A percentile compares a stretch with the other conserved stretches of the same genome.
Evolutionary conservation across 2,888 invertebrate species (phyloP).

Genomic region (Azorinus chamasolen): DNA sequence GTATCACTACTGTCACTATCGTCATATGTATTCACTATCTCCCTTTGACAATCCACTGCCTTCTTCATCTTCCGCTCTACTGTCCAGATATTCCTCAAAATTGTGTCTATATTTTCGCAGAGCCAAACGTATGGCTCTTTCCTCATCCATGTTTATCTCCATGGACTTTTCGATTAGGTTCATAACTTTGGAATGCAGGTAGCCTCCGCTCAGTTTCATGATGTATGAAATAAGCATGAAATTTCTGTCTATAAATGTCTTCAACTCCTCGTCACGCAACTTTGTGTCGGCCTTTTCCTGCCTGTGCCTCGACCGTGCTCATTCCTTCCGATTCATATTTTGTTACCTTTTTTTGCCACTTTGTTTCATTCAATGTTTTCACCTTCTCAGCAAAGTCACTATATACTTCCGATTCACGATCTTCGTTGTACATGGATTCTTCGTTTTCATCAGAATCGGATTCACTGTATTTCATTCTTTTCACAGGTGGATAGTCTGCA

Average conservation of each 20-base stretch:
- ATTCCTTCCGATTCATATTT: slow-evolving; percentile 19
- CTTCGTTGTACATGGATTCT: not conserved
- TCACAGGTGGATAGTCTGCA: not conserved
- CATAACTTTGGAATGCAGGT: slow-evolving; percentile 7
- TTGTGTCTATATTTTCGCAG: slow-evolving; percentile 9
- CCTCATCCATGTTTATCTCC: not conserved
- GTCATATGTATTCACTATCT: too few relatives aligned
- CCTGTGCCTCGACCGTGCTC: not conserved
- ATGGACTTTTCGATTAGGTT: slow-evolving; percentile 5
- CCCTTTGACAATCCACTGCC: not conserved
- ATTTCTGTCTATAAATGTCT: slow-evolving; percentile 4
- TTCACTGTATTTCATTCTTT: not conserved
- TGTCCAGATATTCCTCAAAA: slow-evolving; percentile 5
- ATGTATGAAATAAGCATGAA: not conserved
- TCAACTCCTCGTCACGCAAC: slow-evolving; percentile 7
- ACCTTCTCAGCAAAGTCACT: not conserved
- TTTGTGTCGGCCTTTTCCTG: slow-evolving; percentile 19
- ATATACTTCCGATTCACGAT: slow-evolving; percentile 1
- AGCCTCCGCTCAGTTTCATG: slow-evolving; percentile 6
- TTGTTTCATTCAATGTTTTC: not conserved
- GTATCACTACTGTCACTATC: too few relatives aligned
- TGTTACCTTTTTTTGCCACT: not conserved
- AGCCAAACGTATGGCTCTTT: slow-evolving; percentile 5
- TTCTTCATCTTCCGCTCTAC: slow-evolving; percentile 4
- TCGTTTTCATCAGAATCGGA: not conserved